A percentile compares a stretch with the other conserved stretches of the same genome.
Evolutionary conservation across 1,140 invertebrate species (phyloP).

Genomic region (Tribolium castaneum): DNA sequence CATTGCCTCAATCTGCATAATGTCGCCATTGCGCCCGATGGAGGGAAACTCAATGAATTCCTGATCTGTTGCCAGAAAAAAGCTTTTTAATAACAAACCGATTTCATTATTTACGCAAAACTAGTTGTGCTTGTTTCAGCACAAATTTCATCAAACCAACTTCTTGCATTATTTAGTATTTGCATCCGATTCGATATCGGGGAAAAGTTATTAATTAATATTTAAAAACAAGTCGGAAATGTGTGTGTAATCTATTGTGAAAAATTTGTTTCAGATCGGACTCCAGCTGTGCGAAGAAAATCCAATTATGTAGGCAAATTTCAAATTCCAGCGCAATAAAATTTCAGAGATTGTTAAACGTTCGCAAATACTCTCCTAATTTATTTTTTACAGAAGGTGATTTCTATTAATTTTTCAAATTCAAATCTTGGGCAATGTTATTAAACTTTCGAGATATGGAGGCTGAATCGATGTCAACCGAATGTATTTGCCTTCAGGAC

Average conservation of each 20-base stretch:
- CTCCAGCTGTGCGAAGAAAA: constrained; percentile 17
- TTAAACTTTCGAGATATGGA: not conserved
- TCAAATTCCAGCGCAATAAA: not conserved
- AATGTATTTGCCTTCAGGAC: not conserved
- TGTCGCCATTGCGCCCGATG: not conserved
- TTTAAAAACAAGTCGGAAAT: too few species aligned
- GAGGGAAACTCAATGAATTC: not conserved
- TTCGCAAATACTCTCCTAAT: not conserved
- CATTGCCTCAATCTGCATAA: constrained; percentile 24
- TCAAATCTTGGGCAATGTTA: not conserved
- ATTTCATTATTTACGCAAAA: too few species aligned
- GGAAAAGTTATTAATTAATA: too few species aligned
- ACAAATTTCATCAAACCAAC: not conserved
- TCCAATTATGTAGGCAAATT: constrained; percentile 21
- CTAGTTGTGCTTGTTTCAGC: too few species aligned
- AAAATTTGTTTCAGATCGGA: constrained; percentile 7
- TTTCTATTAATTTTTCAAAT: not conserved
- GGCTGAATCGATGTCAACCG: not conserved
- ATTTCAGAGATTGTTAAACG: constrained; percentile 8
- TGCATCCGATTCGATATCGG: too few species aligned
- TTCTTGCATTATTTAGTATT: too few species aligned
- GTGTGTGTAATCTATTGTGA: constrained; percentile 13
- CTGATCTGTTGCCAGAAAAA: not conserved
- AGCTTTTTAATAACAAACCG: too few species aligned
- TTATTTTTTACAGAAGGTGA: not conserved